Conservation (phyloP, 2,888 invertebrate species). For the Altica lythri region DNA sequence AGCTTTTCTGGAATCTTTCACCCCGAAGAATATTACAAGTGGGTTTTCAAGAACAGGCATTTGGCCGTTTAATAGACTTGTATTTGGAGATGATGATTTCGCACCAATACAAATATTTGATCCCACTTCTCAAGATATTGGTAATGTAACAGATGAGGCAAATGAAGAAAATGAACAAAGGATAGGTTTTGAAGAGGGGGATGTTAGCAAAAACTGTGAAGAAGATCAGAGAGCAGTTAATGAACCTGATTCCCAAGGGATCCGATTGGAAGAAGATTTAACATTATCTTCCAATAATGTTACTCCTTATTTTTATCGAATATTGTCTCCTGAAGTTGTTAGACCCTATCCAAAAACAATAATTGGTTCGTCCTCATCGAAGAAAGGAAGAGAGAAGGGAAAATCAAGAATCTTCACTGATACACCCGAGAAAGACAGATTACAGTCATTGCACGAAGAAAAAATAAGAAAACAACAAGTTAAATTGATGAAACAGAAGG, state of each 20-base stretch:
- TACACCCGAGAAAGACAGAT: background rate
- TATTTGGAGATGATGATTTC: background rate
- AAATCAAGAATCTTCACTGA: background rate
- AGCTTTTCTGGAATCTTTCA: background rate
- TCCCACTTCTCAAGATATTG: background rate
- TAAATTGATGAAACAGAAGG: no score
- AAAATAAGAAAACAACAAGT: background rate
- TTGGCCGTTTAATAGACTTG: background rate
- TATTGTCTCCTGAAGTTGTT: no score
- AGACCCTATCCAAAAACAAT: no score
- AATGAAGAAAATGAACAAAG: background rate
- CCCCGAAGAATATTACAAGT: background rate
- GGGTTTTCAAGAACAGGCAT: background rate
- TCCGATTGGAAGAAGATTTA: background rate
- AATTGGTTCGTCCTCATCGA: no score
- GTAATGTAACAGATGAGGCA: background rate
- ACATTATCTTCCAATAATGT: background rate
- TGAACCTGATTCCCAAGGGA: background rate
- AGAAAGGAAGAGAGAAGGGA: background rate
- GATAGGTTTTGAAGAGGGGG: background rate
- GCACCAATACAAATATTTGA: background rate
- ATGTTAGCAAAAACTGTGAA: background rate
- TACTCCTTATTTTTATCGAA: no score
- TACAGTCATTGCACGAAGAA: background rate
- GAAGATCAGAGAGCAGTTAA: background rate